Conservation (phyloP, 2,113 vertebrate genomes). For the Ranitomeya variabilis region DNA sequence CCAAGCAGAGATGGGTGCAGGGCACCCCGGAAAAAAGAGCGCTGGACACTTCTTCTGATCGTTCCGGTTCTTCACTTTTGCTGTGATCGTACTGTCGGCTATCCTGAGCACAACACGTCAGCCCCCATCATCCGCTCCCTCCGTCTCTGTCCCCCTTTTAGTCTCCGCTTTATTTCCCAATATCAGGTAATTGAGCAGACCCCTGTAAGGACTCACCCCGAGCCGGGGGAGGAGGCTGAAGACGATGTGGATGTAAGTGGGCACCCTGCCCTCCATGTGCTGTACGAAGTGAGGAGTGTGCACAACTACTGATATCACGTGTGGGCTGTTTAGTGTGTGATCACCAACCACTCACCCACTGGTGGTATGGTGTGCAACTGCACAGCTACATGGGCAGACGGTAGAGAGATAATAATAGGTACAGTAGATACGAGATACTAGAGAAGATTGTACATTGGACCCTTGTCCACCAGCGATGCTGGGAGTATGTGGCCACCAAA, state of each 20-base stretch:
- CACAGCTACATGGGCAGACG: too few relatives aligned
- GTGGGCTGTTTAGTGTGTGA: constrained; percentile 3
- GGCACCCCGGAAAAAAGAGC: neutral
- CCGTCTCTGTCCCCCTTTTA: neutral
- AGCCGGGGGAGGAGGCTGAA: neutral
- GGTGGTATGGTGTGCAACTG: neutral
- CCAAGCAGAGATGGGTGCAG: neutral
- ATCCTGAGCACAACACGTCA: neutral
- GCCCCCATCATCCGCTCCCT: neutral
- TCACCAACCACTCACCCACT: constrained; percentile 8
- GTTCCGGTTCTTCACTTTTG: neutral
- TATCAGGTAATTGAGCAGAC: constrained; percentile 45
- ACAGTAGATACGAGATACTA: too few relatives aligned
- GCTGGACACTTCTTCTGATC: neutral
- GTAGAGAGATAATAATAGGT: too few relatives aligned
- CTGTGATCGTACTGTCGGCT: neutral
- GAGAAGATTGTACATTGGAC: too few relatives aligned
- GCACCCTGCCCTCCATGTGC: neutral
- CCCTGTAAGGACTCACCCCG: neutral
- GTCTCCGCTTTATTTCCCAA: constrained; percentile 42
- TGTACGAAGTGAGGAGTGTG: neutral
- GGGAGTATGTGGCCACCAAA: too few relatives aligned
- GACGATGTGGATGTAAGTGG: constrained; percentile 51
- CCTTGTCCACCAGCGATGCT: too few relatives aligned
- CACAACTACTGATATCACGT: constrained; percentile 45